phyloP scores from a whole-genome alignment of 1,140 invertebrate genomes.

The Leptonema lineaticorne region DNA sequence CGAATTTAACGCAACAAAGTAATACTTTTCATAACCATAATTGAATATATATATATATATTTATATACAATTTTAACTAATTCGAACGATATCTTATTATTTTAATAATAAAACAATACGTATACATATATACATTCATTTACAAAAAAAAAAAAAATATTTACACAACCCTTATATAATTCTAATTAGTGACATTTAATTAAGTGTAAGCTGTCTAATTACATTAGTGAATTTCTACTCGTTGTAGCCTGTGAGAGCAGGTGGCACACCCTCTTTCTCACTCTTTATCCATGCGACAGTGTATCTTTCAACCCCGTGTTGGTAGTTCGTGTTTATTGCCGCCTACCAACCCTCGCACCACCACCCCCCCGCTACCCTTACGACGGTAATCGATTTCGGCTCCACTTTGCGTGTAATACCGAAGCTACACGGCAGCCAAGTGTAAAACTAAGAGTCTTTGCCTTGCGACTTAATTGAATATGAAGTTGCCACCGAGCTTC shows the following conservation, averaged over 20 bases:
- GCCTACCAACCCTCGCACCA: conserved; percentile 16
- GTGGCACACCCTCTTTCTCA: conserved; percentile 4
- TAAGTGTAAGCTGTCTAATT: conserved; percentile 41
- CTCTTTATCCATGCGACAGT: no score
- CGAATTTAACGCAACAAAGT: no score
- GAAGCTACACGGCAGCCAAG: neutral
- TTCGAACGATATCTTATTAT: no score
- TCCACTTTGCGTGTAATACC: conserved; percentile 10
- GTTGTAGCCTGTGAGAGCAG: neutral
- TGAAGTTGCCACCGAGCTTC: conserved; percentile 12
- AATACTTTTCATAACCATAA: no score
- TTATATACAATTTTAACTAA: no score
- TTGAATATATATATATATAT: no score
- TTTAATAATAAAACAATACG: no score
- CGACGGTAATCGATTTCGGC: conserved; percentile 32
- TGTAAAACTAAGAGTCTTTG: conserved; percentile 19
- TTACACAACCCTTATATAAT: no score
- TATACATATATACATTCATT: no score
- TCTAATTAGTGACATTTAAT: conserved; percentile 43
- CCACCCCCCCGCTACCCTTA: neutral
- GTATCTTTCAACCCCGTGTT: conserved; percentile 13
- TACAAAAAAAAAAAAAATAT: no score
- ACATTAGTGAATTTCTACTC: conserved; percentile 37
- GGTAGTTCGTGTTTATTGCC: conserved; percentile 40
- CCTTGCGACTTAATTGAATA: conserved; percentile 21